A percentile compares a stretch with the other conserved stretches of the same genome.
phyloP scores from a whole-genome alignment of 2,888 invertebrate species.

The Thereva unica region DNA sequence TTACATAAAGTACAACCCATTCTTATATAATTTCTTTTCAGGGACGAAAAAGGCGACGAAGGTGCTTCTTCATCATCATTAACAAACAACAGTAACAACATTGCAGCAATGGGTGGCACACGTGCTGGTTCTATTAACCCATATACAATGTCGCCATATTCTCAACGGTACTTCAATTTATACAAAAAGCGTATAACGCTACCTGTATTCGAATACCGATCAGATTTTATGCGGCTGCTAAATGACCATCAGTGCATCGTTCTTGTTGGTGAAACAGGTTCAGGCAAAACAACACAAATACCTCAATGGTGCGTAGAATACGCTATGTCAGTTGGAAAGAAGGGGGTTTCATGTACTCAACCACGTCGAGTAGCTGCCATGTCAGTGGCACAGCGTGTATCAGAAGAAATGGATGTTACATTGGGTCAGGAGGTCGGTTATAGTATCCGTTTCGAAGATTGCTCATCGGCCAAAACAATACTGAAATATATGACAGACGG shows the following conservation, averaged over 20 bases:
- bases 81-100: conserved; percentile 51
- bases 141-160: conserved; percentile 81
- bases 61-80: conserved; percentile 50
- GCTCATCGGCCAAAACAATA: conserved; percentile 90
- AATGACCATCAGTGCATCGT: conserved; percentile 93
- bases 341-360: conserved; percentile 94
- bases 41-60: conserved; percentile 40
- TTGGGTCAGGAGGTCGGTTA: conserved; percentile 92
- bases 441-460: conserved; percentile 98
- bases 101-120: conserved; percentile 46
- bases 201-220: conserved; percentile 97
- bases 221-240: conserved; percentile 94
- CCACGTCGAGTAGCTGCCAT: conserved; percentile 98
- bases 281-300: conserved; percentile 99
- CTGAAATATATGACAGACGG: conserved; percentile 99
- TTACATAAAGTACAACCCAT: too few species aligned
- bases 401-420: conserved; percentile 98
- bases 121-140: conserved; percentile 67
- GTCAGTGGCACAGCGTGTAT: conserved; percentile 98
- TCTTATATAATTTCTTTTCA: not conserved
- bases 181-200: conserved; percentile 86
- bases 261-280: conserved; percentile 98
- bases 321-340: conserved; percentile 67
- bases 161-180: conserved; percentile 85
- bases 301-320: conserved; percentile 94